Evolutionary conservation across 1,140 invertebrate species (phyloP), one percentile per base, ranked within the genome.

Genomic region (Limonius californicus): DNA sequence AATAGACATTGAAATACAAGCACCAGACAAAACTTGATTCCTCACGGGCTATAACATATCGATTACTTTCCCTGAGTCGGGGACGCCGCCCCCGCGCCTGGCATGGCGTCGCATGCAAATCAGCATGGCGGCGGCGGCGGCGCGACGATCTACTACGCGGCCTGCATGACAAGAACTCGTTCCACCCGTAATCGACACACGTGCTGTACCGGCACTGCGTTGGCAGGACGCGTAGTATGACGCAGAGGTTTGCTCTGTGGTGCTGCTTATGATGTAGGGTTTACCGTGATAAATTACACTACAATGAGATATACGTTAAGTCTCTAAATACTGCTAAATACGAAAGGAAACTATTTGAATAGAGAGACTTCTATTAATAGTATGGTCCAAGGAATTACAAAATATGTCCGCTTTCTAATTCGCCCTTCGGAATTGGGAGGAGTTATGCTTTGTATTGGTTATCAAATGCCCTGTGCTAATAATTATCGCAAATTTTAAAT

Each of bases 1-100:
- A 50, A 21, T 50, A 18, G 15, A 50, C 18, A n/a, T 21, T 14
- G 45, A 50, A 18, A 50, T 50, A 50, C 45, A 42, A 57, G 39
- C 60, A 45, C 53, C 27, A 61, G 60, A 61, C 60, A 61, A 61
- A 61, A 61, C 60, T 56, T 55, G 60, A 56, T 61, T 61, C 60
- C 60, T 61, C 61, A 65, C 67, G 68, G 72, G 65, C 72, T 74
- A 71, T 73, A 76, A 74, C 73, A 74, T 83, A 83, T 83, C 81
- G 81, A 82, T 83, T 82, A 82, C 81, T 82, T 81, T 82, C 79
- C 77, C 80, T 81, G 78, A 76, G 75, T 35, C 20, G 42, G 12
- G 45, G 20, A 32, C 59, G 32, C 42, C 68, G 63, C 69, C 71
- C 68, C 67, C 70, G 66, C 65, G 39, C 72, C 62, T 69, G 71